These are phyloP conservation scores for Netelia virgata DNA, from an alignment of 2,888 invertebrate species.

Conservation along the genomic window DNA sequence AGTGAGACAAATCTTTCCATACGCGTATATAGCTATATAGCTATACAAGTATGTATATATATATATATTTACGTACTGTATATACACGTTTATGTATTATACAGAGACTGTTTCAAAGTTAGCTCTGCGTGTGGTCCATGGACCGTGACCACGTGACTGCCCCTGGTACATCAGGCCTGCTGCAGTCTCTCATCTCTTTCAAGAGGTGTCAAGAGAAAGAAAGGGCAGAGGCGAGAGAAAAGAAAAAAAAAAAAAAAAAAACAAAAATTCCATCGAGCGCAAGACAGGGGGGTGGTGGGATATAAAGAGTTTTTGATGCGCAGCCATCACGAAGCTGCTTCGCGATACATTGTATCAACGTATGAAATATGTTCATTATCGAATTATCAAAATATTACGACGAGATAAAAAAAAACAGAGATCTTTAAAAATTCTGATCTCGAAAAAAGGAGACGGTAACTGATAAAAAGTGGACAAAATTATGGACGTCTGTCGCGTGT, in stretches of 20 bases:
- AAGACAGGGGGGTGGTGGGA: constrained; percentile 16
- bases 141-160: constrained; percentile 50
- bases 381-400: not conserved
- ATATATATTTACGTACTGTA: not conserved
- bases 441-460: not conserved
- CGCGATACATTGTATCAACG: not conserved
- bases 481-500: not conserved
- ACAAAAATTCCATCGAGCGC: constrained; percentile 49
- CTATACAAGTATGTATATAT: not conserved
- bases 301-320: constrained; percentile 68
- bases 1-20: constrained; percentile 55
- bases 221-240: constrained; percentile 54
- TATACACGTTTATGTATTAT: not conserved
- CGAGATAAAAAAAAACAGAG: no score
- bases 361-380: constrained; percentile 1
- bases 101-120: constrained; percentile 31
- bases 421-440: not conserved
- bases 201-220: constrained; percentile 63
- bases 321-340: constrained; percentile 62
- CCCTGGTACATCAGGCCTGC: constrained; percentile 56
- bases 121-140: constrained; percentile 72
- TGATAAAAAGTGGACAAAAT: not conserved
- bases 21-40: constrained; percentile 24
- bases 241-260: constrained; percentile 36
- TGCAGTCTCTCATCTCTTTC: constrained; percentile 63